Percentiles rank a stretch among this genome's conserved stretches.
Evolutionary conservation across 1,140 invertebrate species (phyloP).

Genomic region (Zophobas morio): DNA sequence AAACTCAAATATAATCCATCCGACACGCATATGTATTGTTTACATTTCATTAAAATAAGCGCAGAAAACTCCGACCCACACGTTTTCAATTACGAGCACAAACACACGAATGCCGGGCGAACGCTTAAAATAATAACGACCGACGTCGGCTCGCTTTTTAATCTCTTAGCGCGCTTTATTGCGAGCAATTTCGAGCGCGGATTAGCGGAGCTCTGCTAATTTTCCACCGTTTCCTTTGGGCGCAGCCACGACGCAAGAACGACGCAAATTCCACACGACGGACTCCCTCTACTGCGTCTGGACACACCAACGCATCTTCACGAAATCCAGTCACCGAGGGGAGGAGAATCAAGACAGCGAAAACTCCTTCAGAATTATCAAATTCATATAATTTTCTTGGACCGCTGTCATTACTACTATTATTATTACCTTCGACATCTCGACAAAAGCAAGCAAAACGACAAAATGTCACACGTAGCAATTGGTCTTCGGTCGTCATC

Average conservation of each 20-base stretch:
- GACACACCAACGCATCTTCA: not conserved
- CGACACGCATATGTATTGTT: constrained; percentile 60
- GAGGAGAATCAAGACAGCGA: no score
- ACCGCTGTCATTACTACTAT: no score
- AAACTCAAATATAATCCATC: constrained; percentile 61
- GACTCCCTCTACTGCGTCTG: constrained; percentile 15
- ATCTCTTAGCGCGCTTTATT: constrained; percentile 30
- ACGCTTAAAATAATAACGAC: constrained; percentile 57
- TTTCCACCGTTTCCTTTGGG: constrained; percentile 13
- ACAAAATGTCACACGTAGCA: no score
- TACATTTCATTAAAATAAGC: constrained; percentile 65
- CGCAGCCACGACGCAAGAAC: not conserved
- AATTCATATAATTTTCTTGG: no score
- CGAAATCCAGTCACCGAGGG: not conserved
- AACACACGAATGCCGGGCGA: constrained; percentile 59
- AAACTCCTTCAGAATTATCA: no score
- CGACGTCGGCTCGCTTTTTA: constrained; percentile 24
- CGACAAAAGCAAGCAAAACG: no score
- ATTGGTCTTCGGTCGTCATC: no score
- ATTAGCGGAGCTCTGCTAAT: constrained; percentile 38
- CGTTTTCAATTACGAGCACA: constrained; percentile 65
- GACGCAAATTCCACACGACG: not conserved
- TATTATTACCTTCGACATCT: no score
- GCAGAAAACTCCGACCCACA: constrained; percentile 61
- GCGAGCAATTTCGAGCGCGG: constrained; percentile 1